Evolutionary conservation across 2,113 vertebrate species (phyloP).

Genomic region (Silurus asotus): DNA sequence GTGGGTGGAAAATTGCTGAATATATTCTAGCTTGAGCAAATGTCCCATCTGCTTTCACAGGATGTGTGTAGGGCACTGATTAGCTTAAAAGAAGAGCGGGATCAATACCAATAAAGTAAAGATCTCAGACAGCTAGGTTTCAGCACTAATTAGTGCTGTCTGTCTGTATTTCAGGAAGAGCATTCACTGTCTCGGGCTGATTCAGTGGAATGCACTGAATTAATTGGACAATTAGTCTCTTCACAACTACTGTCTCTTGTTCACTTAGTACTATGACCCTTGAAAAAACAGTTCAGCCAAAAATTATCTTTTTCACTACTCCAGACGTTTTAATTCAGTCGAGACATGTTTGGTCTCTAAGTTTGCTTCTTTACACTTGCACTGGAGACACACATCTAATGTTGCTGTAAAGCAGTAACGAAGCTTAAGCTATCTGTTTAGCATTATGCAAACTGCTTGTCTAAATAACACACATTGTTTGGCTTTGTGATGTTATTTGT

Average conservation of each 20-base stretch:
- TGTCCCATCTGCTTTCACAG: background rate
- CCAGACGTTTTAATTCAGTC: background rate
- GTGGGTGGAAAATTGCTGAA: constrained; percentile 32
- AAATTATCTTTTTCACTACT: background rate
- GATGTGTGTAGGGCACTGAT: constrained; percentile 35
- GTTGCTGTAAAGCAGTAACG: background rate
- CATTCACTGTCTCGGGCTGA: constrained; percentile 6
- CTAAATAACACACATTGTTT: background rate
- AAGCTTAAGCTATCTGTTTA: background rate
- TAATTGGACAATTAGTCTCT: constrained; percentile 46
- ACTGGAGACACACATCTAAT: background rate
- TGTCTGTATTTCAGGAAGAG: constrained; percentile 43
- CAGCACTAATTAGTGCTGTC: constrained; percentile 29
- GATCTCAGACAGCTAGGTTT: constrained; percentile 19
- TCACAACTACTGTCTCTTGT: constrained; percentile 22
- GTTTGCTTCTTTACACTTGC: background rate
- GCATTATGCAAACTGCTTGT: background rate
- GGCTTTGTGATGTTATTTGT: background rate
- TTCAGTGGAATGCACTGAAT: constrained; percentile 38
- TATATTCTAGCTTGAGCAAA: constrained; percentile 28
- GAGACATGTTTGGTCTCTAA: background rate
- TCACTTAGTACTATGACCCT: constrained; percentile 3
- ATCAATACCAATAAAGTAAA: constrained; percentile 48
- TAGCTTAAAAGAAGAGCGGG: constrained; percentile 36
- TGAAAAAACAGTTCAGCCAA: background rate